Base-by-base conservation (phyloP, 2,113 vertebrate genomes). In the Microcebus murinus region DNA sequence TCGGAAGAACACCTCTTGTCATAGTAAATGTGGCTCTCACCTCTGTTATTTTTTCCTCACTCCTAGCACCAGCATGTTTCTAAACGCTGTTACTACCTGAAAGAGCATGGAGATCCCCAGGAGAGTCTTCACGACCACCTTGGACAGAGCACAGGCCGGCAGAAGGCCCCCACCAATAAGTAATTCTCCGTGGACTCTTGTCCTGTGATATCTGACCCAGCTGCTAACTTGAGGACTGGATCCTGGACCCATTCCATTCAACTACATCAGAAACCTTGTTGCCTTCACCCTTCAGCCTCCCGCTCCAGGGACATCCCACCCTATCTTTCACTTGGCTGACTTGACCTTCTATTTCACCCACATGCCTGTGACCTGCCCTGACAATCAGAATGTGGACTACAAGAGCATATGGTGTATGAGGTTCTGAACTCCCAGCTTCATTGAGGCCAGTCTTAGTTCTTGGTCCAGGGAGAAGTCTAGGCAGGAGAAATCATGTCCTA, bases 61-160 rank as follows among this genome's bases (percentile, higher is more conserved):
- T 95, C 57, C 27, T 42, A 98, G 96, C 73, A 96, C 42, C 97
- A 93, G n/a, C 97, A 98, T 90, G 95, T 96, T 90, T 52, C 97
- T 20, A 98, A 97, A 97, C 96, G 97, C 86, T 96, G 96, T 97
- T 98, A 89, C 96, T 97, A 97, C 96, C 93, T 98, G 97, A 98
- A 97, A 96, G 97, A 98, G 71, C 97, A 97, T 42, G 55, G 45
- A 91, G 97, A 97, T n/a, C 97, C 97, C 23, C 95, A 94, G 71
- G 91, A 96, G 39, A 21, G 93, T 96, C 96, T 97, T 81, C 95
- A 96, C 2, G 59, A 96, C 55, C 95, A 89, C 42, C 97, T 98
- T 96, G 97, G 89, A 89, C 96, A 96, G 94, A 97, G 91, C 80
- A 79, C n/a, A 80, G 90, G 68, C 65, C 95, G 80, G 52, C 85